Conservation (phyloP, 2,797 vertebrate species). For the Odontamblyopus rebecca region DNA sequence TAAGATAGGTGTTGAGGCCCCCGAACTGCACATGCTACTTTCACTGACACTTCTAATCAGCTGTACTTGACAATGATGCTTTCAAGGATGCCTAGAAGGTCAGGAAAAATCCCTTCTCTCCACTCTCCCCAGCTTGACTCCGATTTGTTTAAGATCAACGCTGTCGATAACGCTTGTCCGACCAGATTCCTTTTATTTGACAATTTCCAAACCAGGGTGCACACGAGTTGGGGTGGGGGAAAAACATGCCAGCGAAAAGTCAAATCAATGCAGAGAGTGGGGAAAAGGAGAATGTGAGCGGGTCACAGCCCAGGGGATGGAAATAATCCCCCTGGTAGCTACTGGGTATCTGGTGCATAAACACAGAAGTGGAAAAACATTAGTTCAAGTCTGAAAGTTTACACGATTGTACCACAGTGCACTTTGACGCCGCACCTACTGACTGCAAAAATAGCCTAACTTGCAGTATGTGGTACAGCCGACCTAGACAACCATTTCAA, state of each 20-base stretch:
- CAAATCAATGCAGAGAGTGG: conserved; percentile 66
- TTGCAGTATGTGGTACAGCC: conserved; percentile 14
- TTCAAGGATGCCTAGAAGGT: conserved; percentile 13
- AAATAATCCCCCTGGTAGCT: conserved; percentile 68
- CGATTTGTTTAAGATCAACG: conserved; percentile 48
- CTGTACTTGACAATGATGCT: conserved; percentile 36
- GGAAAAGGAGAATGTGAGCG: conserved; percentile 68
- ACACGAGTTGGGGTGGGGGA: conserved; percentile 6
- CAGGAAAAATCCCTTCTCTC: conserved; percentile 10
- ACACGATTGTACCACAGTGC: conserved; percentile 46
- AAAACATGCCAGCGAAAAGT: conserved; percentile 50
- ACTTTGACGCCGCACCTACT: conserved; percentile 37
- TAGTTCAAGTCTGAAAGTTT: conserved; percentile 68
- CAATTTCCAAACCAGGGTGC: conserved; percentile 59
- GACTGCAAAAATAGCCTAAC: conserved; percentile 22
- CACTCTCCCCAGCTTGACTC: conserved; percentile 17
- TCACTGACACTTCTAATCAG: conserved; percentile 20
- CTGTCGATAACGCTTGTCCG: conserved; percentile 56
- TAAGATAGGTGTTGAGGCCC: conserved; percentile 13
- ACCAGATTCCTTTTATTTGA: conserved; percentile 55
- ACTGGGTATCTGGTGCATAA: conserved; percentile 70
- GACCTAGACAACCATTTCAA: conserved; percentile 4
- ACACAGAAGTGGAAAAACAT: conserved; percentile 71
- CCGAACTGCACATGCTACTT: conserved; percentile 19
- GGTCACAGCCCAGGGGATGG: conserved; percentile 66